These are phyloP conservation scores for Numenius arquata DNA, from an alignment of 2,113 vertebrate genomes.

Conservation along the genomic window DNA sequence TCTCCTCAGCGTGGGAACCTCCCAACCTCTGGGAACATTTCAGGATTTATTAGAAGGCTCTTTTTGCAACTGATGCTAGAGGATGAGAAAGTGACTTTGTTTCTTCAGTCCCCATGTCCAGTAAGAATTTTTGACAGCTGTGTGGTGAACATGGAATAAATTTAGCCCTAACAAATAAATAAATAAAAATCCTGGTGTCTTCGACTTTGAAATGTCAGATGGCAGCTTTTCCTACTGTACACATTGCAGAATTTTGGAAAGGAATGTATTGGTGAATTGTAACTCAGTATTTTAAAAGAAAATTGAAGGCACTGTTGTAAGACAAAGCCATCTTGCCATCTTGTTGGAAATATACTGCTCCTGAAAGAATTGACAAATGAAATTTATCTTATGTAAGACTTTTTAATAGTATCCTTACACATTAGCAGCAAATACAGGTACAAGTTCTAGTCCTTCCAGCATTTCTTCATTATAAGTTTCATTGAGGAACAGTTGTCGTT, in stretches of 20 bases:
- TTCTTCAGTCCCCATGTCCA: constrained; percentile 97
- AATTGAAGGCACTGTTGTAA: neutral
- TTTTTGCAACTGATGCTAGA: constrained; percentile 98
- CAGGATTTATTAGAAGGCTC: constrained; percentile 94
- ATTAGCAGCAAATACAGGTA: neutral
- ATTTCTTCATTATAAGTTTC: neutral
- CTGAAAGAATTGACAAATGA: neutral
- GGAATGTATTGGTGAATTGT: neutral
- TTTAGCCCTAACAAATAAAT: neutral
- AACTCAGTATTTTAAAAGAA: neutral
- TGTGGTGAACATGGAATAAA: neutral
- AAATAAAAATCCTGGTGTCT: neutral
- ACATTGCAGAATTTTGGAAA: neutral
- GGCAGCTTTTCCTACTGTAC: neutral
- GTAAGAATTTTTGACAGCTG: constrained; percentile 68
- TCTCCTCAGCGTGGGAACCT: constrained; percentile 92
- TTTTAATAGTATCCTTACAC: neutral
- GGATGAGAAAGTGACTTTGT: constrained; percentile 98
- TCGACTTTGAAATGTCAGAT: neutral
- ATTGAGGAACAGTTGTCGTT: neutral
- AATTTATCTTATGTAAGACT: neutral
- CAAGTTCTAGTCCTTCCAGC: neutral
- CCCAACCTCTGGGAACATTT: constrained; percentile 95
- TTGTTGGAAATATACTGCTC: neutral
- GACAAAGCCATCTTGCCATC: neutral